These are phyloP conservation scores for Carollia perspicillata DNA, from an alignment of 2,113 vertebrate genomes.

Conservation along the genomic window DNA sequence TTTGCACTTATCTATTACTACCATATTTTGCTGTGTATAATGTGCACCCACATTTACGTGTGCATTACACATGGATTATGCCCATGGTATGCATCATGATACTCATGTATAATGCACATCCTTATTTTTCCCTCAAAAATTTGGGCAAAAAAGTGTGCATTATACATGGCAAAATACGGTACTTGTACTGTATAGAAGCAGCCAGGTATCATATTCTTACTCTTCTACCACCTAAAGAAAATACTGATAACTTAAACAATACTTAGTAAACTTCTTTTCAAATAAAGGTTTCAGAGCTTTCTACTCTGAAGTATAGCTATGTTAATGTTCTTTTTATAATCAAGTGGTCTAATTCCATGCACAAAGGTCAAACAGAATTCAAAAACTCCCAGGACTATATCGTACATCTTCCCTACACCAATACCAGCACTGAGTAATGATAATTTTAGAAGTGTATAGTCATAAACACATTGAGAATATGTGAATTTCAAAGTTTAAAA, in stretches of 20 bases:
- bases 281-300: slow-evolving; percentile 11
- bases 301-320: background rate
- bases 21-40: too few relatives aligned
- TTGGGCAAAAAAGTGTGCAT: too few relatives aligned
- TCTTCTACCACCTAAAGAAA: background rate
- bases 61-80: too few relatives aligned
- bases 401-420: background rate
- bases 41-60: too few relatives aligned
- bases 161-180: too few relatives aligned
- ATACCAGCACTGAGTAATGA: background rate
- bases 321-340: background rate
- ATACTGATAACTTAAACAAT: background rate
- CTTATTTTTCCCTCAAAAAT: too few relatives aligned
- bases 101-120: too few relatives aligned
- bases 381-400: background rate
- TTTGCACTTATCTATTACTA: background rate
- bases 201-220: background rate
- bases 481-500: background rate
- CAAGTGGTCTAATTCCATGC: background rate
- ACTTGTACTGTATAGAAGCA: background rate
- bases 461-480: background rate
- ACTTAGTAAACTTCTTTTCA: background rate
- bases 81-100: too few relatives aligned
- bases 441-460: background rate
- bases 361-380: background rate